Evolutionary conservation across 2,113 vertebrate species (phyloP).

Genomic region (Xiphophorus hellerii): DNA sequence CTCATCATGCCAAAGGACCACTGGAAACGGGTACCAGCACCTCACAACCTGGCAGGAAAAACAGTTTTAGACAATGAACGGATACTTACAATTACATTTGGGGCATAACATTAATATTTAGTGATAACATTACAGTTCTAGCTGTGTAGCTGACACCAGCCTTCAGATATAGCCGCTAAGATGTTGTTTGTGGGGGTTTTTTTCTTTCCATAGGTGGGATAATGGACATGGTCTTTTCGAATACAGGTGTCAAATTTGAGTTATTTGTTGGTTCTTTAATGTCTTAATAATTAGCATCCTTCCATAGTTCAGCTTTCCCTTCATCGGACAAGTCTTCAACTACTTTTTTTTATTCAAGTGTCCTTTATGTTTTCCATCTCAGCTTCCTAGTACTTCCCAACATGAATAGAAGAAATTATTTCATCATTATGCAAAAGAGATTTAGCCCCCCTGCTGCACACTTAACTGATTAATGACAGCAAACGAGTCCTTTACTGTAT

Average conservation of each 20-base stretch:
- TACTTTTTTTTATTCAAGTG: not conserved
- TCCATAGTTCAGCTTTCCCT: not conserved
- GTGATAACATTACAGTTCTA: too few relatives aligned
- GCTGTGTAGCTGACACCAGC: not conserved
- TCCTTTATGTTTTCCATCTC: conserved; percentile 1
- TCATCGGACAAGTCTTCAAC: not conserved
- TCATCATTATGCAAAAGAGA: conserved; percentile 51
- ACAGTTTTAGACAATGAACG: too few relatives aligned
- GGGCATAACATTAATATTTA: too few relatives aligned
- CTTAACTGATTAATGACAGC: conserved; percentile 63
- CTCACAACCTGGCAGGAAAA: too few relatives aligned
- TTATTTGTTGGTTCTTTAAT: not conserved
- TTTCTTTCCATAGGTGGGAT: not conserved
- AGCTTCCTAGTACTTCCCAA: not conserved
- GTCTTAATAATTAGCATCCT: conserved; percentile 1
- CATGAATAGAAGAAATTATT: conserved; percentile 44
- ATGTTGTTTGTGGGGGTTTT: too few relatives aligned
- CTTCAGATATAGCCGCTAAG: too few relatives aligned
- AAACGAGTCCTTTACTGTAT: conserved; percentile 62
- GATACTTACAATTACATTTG: too few relatives aligned
- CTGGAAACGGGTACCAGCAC: too few relatives aligned
- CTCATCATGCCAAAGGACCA: too few relatives aligned
- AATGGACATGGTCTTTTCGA: not conserved
- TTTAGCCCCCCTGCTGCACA: conserved; percentile 11
- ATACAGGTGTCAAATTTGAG: not conserved